Evolutionary conservation across 1,140 invertebrate genomes (phyloP).

Genomic region (Elymnias hypermnestra): DNA sequence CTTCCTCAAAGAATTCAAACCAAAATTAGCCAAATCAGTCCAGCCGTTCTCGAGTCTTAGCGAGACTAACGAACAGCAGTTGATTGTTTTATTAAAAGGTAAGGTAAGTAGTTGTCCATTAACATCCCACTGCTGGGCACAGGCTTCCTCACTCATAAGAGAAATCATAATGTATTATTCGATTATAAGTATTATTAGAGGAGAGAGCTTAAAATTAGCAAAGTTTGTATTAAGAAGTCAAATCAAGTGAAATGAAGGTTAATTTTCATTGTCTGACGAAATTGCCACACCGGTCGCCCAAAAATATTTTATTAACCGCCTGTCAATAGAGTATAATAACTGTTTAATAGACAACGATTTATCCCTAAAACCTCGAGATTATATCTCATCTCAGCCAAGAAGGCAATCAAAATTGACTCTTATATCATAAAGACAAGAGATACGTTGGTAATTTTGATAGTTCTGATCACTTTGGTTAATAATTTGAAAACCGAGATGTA

Average conservation of each 20-base stretch:
- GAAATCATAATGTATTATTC: too few relatives aligned
- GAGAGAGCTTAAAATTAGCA: too few relatives aligned
- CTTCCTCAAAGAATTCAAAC: too few relatives aligned
- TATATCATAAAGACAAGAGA: background rate
- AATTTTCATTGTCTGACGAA: constrained; percentile 27
- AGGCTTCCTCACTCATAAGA: too few relatives aligned
- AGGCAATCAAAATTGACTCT: background rate
- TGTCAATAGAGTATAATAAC: constrained; percentile 65
- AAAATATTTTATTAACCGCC: constrained; percentile 69
- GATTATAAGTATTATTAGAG: too few relatives aligned
- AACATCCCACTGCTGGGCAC: too few relatives aligned
- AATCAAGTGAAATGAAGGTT: constrained; percentile 4
- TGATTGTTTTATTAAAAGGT: too few relatives aligned
- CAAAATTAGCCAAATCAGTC: too few relatives aligned
- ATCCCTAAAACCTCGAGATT: constrained; percentile 31
- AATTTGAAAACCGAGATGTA: constrained; percentile 2
- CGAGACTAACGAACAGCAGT: too few relatives aligned
- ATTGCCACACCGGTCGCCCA: constrained; percentile 34
- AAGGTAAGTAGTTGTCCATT: too few relatives aligned
- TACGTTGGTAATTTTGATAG: background rate
- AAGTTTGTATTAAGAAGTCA: too few relatives aligned
- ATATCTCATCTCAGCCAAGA: background rate
- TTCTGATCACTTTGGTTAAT: constrained; percentile 6
- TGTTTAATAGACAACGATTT: constrained; percentile 69
- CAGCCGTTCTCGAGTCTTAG: too few relatives aligned